These are phyloP conservation scores for Lutjanus erythropterus DNA, from an alignment of 2,113 vertebrate genomes.

Conservation along the genomic window DNA sequence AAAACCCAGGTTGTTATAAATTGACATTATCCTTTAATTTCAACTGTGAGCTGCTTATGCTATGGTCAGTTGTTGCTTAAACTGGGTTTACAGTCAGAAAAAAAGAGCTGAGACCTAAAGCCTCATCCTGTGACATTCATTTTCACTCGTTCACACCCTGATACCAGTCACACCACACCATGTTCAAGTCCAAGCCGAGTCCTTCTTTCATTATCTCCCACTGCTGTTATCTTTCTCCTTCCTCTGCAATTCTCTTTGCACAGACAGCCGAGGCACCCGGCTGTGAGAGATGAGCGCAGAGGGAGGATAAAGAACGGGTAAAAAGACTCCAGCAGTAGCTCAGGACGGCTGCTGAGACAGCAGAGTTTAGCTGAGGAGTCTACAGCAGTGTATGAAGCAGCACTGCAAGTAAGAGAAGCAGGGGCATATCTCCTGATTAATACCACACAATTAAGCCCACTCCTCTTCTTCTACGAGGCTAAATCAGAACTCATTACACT, in stretches of 20 bases:
- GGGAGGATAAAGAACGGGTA: constrained; percentile 32
- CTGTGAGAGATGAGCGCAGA: constrained; percentile 30
- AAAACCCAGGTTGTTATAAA: too few species aligned
- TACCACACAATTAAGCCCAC: constrained; percentile 45
- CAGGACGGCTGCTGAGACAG: constrained; percentile 62
- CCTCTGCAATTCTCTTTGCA: constrained; percentile 55
- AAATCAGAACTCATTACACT: constrained; percentile 44
- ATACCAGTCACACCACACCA: constrained; percentile 21
- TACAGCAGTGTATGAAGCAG: not conserved
- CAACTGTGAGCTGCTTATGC: not conserved
- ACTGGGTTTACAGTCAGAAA: not conserved
- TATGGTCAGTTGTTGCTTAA: not conserved
- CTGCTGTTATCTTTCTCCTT: constrained; percentile 54
- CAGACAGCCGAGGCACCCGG: constrained; percentile 42
- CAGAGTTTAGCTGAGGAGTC: constrained; percentile 36
- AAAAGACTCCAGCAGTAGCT: constrained; percentile 36
- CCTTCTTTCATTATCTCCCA: constrained; percentile 47
- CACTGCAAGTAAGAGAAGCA: not conserved
- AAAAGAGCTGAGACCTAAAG: constrained; percentile 1
- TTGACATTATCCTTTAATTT: too few species aligned
- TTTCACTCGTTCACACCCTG: constrained; percentile 16
- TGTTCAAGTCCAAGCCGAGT: constrained; percentile 35
- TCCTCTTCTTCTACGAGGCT: constrained; percentile 11
- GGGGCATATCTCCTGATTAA: constrained; percentile 44
- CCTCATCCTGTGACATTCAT: constrained; percentile 26